Evolutionary conservation across 2,888 invertebrate species (phyloP).

Genomic region (Tetropium fuscum): DNA sequence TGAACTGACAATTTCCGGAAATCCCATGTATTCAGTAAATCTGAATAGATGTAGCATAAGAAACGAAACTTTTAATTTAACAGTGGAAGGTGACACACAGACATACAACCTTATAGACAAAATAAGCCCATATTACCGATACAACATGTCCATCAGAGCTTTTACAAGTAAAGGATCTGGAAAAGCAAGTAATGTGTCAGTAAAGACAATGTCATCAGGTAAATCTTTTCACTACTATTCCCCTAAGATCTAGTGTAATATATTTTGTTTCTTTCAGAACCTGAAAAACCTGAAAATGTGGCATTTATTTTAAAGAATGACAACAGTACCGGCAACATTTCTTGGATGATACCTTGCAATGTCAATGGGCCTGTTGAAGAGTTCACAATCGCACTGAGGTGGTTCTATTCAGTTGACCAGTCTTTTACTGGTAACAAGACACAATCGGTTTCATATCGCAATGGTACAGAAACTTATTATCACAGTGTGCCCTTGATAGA

Average conservation of each 20-base stretch:
- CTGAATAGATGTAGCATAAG: not conserved
- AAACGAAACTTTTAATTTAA: not conserved
- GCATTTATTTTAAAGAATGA: not conserved
- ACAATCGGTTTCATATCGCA: not conserved
- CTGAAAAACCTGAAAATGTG: slow-evolving; percentile 22
- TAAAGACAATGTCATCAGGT: slow-evolving; percentile 10
- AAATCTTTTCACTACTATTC: not conserved
- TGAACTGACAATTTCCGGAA: not conserved
- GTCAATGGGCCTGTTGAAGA: slow-evolving; percentile 24
- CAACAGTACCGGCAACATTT: slow-evolving; percentile 9
- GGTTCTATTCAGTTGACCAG: slow-evolving; percentile 20
- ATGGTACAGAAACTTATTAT: not conserved
- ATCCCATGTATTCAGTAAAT: slow-evolving; percentile 8
- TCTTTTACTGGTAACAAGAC: not conserved
- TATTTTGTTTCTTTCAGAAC: slow-evolving; percentile 18
- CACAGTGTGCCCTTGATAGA: slow-evolving; percentile 3
- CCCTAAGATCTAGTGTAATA: too few relatives aligned
- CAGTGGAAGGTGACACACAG: not conserved
- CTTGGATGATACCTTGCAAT: slow-evolving; percentile 29
- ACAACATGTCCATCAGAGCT: slow-evolving; percentile 4
- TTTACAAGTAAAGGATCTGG: slow-evolving; percentile 15
- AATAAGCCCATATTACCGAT: slow-evolving; percentile 5
- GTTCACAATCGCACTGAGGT: not conserved
- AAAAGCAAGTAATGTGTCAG: not conserved
- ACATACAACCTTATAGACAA: slow-evolving; percentile 4